Evolutionary conservation across 2,113 vertebrate species (phyloP).

Genomic region (Desmodus rotundus): DNA sequence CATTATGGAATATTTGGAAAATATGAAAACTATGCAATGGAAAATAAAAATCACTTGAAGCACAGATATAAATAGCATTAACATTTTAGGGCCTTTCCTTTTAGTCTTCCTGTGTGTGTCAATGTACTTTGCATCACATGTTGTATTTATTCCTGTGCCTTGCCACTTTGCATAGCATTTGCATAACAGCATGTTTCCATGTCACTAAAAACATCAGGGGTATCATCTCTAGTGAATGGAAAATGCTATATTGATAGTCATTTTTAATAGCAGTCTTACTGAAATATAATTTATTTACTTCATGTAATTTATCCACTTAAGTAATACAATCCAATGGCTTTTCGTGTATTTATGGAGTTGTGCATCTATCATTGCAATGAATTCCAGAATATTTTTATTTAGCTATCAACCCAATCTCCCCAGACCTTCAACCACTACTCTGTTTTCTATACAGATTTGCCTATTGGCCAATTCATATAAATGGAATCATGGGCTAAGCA

Average conservation of each 20-base stretch:
- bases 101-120: neutral
- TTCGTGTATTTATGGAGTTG: neutral
- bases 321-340: neutral
- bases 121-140: neutral
- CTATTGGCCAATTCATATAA: neutral
- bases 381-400: neutral
- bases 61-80: neutral
- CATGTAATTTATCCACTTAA: neutral
- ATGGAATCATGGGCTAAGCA: neutral
- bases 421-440: neutral
- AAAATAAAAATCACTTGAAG: slow-evolving; percentile 35
- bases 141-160: neutral
- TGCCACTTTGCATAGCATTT: neutral
- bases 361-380: neutral
- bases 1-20: slow-evolving; percentile 34
- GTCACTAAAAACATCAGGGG: neutral
- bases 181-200: neutral
- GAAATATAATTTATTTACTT: neutral
- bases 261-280: neutral
- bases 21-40: slow-evolving; percentile 27
- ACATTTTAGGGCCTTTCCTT: neutral
- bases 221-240: neutral
- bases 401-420: neutral
- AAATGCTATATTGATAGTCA: neutral
- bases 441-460: neutral